Conservation (phyloP, 2,888 invertebrate species). For the Yponomeuta cagnagella region DNA sequence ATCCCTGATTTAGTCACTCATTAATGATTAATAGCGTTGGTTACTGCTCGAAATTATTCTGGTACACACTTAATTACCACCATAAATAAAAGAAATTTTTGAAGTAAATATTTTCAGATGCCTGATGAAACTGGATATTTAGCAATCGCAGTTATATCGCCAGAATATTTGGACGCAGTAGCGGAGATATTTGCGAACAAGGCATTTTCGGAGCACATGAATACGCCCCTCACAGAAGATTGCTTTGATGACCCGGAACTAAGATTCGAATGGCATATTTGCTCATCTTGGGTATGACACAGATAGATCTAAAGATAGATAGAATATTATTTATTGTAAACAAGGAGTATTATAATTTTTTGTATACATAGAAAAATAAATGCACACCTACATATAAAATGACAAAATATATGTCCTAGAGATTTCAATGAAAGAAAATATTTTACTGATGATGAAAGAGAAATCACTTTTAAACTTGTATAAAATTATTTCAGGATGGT, state of each 20-base stretch:
- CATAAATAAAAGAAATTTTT: neutral
- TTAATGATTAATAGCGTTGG: too few relatives aligned
- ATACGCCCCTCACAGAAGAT: constrained; percentile 50
- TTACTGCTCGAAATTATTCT: too few relatives aligned
- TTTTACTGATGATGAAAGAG: too few relatives aligned
- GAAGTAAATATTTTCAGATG: constrained; percentile 11
- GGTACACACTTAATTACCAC: too few relatives aligned
- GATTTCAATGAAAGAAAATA: too few relatives aligned
- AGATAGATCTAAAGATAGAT: neutral
- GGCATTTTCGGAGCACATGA: constrained; percentile 26
- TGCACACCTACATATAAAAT: neutral
- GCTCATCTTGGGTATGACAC: constrained; percentile 46
- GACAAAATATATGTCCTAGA: neutral
- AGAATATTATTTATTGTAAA: neutral
- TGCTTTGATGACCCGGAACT: constrained; percentile 57
- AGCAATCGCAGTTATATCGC: constrained; percentile 61
- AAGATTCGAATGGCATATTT: constrained; percentile 54
- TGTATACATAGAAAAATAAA: too few relatives aligned
- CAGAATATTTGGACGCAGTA: constrained; percentile 54
- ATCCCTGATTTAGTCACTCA: too few relatives aligned
- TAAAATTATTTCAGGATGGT: constrained; percentile 45
- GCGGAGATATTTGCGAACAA: constrained; percentile 43
- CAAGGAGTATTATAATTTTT: too few relatives aligned
- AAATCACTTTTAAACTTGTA: too few relatives aligned
- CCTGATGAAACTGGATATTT: constrained; percentile 56